phyloP scores from a whole-genome alignment of 2,113 vertebrate genomes.

The Cyprinodon variegatus region DNA sequence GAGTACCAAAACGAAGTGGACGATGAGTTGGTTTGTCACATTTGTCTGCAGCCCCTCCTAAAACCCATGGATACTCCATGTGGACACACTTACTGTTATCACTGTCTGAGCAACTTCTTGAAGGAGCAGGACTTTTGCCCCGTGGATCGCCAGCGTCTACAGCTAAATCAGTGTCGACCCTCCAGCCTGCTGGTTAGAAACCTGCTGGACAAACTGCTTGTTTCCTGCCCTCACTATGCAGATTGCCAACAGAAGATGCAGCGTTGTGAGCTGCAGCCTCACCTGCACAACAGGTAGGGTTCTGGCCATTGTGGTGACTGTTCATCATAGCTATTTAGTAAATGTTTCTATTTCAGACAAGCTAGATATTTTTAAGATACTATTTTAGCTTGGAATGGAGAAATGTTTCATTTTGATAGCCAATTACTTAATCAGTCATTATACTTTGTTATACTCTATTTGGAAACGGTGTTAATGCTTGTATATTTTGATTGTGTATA shows the following conservation, averaged over 20 bases:
- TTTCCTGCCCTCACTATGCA: constrained; percentile 83
- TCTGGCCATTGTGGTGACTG: neutral
- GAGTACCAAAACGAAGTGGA: constrained; percentile 93
- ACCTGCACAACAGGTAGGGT: constrained; percentile 89
- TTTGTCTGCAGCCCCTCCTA: constrained; percentile 90
- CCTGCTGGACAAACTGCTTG: constrained; percentile 87
- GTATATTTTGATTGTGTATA: neutral
- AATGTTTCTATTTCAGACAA: no score
- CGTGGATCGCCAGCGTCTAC: constrained; percentile 87
- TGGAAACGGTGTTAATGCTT: neutral
- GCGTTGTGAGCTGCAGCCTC: constrained; percentile 90
- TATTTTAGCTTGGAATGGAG: neutral
- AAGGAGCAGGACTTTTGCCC: constrained; percentile 91
- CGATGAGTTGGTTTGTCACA: constrained; percentile 90
- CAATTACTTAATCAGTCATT: neutral
- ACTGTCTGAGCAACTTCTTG: constrained; percentile 90
- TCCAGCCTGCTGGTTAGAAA: constrained; percentile 91
- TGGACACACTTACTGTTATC: constrained; percentile 90
- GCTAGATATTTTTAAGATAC: neutral
- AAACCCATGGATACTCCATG: constrained; percentile 93
- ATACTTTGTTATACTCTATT: neutral
- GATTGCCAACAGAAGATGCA: constrained; percentile 89
- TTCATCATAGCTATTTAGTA: neutral
- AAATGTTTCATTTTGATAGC: neutral
- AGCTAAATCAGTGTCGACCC: constrained; percentile 86